These are phyloP conservation scores for Discoglossus pictus DNA, from an alignment of 2,797 vertebrate species.

Conservation along the genomic window DNA sequence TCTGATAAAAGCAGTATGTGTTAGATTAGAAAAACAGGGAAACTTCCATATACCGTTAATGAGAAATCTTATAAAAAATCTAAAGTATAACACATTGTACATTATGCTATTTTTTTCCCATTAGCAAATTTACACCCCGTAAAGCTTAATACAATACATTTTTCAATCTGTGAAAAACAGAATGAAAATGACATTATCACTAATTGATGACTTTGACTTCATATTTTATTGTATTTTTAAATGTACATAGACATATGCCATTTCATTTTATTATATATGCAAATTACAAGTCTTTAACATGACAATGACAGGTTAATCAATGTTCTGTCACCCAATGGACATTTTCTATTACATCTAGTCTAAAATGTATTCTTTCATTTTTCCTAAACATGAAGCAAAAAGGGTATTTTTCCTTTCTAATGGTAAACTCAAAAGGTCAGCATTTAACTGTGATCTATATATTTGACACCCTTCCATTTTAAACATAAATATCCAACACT, in stretches of 20 bases:
- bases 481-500: slow-evolving; percentile 42
- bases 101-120: too few species aligned
- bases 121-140: too few species aligned
- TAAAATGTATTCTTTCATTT: slow-evolving; percentile 45
- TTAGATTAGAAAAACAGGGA: too few species aligned
- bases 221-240: slow-evolving; percentile 30
- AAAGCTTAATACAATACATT: too few species aligned
- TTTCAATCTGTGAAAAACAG: too few species aligned
- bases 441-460: slow-evolving; percentile 47
- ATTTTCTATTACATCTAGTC: slow-evolving; percentile 41
- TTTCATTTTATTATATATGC: slow-evolving; percentile 41
- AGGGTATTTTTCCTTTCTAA: slow-evolving; percentile 38
- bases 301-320: slow-evolving; percentile 51
- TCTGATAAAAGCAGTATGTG: too few species aligned
- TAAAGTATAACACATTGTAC: too few species aligned
- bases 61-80: too few species aligned
- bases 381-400: slow-evolving; percentile 39
- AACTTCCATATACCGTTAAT: too few species aligned
- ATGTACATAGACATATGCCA: slow-evolving; percentile 21
- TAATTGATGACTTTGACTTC: too few species aligned
- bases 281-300: slow-evolving; percentile 43
- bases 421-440: slow-evolving; percentile 46
- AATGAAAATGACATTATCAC: too few species aligned
- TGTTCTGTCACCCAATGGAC: slow-evolving; percentile 40
- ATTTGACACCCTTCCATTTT: slow-evolving; percentile 44